These are phyloP conservation scores for Regulus satrapa DNA, from an alignment of 2,113 vertebrate species.

Conservation along the genomic window DNA sequence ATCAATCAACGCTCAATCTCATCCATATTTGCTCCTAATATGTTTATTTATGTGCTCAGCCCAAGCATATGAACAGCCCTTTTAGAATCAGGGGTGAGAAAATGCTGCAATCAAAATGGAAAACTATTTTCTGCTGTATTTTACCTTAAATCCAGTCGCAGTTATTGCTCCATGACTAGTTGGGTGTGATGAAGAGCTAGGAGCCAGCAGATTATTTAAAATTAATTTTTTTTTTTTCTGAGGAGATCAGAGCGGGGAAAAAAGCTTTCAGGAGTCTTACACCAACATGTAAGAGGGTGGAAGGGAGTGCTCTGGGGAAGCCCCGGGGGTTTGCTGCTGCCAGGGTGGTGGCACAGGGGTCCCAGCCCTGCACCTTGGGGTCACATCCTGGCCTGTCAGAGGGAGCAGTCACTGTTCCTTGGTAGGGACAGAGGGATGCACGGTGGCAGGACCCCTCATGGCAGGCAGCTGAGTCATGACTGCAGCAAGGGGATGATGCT, in stretches of 20 bases:
- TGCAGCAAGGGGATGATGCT: neutral
- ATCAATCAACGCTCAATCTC: neutral
- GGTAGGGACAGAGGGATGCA: rapidly evolving
- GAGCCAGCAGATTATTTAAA: neutral
- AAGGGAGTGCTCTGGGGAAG: neutral
- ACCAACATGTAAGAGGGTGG: neutral
- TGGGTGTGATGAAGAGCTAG: neutral
- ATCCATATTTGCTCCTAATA: neutral
- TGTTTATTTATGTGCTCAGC: neutral
- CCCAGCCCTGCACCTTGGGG: neutral
- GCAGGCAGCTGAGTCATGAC: neutral
- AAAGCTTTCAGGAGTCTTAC: neutral
- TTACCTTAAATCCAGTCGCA: neutral
- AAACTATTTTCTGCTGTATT: neutral
- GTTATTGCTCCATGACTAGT: neutral
- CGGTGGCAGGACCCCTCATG: neutral
- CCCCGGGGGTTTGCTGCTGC: neutral
- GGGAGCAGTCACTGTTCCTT: neutral
- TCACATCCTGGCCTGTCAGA: neutral
- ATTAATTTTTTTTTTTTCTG: neutral
- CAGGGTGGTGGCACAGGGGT: neutral
- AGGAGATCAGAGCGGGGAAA: neutral
- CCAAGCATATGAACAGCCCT: neutral
- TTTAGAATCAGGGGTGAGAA: neutral
- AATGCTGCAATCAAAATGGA: neutral